Percentiles rank a stretch among this genome's conserved stretches.
phyloP scores from a whole-genome alignment of 2,113 vertebrate species.

The Coregonus clupeaformis region DNA sequence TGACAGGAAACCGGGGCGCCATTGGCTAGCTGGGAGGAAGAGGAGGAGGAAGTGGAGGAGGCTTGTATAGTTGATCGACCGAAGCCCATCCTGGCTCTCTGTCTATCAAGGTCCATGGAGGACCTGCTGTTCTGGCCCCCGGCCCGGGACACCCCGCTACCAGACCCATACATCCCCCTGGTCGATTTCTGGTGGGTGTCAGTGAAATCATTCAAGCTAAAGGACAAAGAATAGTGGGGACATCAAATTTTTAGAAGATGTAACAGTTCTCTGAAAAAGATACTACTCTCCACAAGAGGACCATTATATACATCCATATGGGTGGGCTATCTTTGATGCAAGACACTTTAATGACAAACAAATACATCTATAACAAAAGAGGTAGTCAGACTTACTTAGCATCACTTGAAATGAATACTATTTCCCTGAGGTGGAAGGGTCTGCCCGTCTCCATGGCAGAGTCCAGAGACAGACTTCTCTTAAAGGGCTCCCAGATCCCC shows the following conservation, averaged over 20 bases:
- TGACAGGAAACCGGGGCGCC: conserved; percentile 70
- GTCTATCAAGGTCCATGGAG: conserved; percentile 74
- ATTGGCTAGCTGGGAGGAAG: conserved; percentile 70
- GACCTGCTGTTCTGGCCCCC: conserved; percentile 73
- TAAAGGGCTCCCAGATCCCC: conserved; percentile 98
- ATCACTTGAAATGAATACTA: conserved; percentile 92
- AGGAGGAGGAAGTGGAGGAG: conserved; percentile 61
- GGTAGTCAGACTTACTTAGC: conserved; percentile 82
- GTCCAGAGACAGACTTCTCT: conserved; percentile 89
- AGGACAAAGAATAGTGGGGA: background rate
- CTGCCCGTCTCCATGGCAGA: conserved; percentile 89
- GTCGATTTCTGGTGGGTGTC: conserved; percentile 80
- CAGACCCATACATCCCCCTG: conserved; percentile 80
- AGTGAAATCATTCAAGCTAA: conserved; percentile 82
- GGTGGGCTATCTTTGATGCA: no score
- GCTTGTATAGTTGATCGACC: conserved; percentile 80
- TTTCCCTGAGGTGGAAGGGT: conserved; percentile 97
- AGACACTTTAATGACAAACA: background rate
- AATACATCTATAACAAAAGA: background rate
- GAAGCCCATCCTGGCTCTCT: conserved; percentile 77
- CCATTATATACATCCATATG: background rate
- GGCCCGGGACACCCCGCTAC: conserved; percentile 72
- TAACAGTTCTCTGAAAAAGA: no score
- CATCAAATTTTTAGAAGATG: no score
- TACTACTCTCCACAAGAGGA: background rate